Evolutionary conservation across 2,797 vertebrate species (phyloP).

Genomic region (Capromys pilorides): DNA sequence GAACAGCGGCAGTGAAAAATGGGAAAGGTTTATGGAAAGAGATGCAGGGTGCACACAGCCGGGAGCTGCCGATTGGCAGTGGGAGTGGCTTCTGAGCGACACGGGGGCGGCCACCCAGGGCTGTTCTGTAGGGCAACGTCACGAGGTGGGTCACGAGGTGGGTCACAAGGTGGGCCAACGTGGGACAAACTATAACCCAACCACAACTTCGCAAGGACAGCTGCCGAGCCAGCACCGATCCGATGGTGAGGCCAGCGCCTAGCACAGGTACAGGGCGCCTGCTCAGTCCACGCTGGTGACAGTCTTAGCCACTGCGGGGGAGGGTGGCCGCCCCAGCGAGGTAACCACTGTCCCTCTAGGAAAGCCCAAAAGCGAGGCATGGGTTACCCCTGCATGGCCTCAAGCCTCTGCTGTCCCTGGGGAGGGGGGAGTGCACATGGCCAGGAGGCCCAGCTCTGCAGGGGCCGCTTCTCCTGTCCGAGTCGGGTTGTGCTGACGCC

Average conservation of each 20-base stretch:
- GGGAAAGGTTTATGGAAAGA: not conserved
- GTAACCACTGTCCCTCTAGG: accelerated
- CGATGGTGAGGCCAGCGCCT: no score
- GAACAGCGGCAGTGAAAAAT: not conserved
- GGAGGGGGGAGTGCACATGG: not conserved
- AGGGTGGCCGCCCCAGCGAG: not conserved
- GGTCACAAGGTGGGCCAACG: no score
- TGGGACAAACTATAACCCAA: not conserved
- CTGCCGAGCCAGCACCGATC: not conserved
- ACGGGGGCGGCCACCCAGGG: accelerated
- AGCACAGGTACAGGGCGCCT: not conserved
- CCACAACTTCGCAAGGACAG: not conserved
- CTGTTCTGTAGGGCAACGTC: accelerated
- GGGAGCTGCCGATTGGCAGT: not conserved
- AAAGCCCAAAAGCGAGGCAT: not conserved
- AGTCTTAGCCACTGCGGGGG: not conserved
- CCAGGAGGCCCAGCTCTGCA: no score
- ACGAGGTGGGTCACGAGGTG: not conserved
- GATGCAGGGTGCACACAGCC: not conserved
- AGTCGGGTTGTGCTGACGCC: no score
- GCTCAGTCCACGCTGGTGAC: accelerated
- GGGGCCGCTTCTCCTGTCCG: no score
- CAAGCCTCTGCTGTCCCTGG: not conserved
- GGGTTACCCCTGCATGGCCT: accelerated
- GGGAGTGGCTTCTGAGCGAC: not conserved